phyloP scores from a whole-genome alignment of 2,888 invertebrate genomes.

The Megaustenia siamemsis region DNA sequence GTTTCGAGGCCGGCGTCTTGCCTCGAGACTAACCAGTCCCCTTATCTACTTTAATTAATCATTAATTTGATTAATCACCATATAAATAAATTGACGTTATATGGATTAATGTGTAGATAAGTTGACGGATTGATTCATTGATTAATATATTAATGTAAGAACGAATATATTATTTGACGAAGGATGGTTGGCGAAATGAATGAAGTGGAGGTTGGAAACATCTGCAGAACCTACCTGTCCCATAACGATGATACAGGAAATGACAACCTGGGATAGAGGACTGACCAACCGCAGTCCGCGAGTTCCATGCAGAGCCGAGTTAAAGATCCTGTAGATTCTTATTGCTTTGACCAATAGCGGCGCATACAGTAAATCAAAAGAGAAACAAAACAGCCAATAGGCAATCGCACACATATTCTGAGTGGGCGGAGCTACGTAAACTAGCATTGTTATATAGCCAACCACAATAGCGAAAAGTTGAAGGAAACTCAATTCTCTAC shows the following conservation, averaged over 20 bases:
- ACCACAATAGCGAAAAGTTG: conserved; percentile 66
- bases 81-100: no score
- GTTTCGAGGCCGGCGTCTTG: no score
- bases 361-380: conserved; percentile 61
- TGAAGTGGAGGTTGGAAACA: not conserved
- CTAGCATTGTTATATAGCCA: conserved; percentile 65
- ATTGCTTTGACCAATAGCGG: conserved; percentile 63
- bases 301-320: conserved; percentile 24
- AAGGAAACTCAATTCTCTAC: conserved; percentile 68
- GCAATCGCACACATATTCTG: conserved; percentile 49
- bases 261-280: conserved; percentile 46
- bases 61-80: no score
- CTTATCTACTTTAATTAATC: no score
- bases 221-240: conserved; percentile 39
- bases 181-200: not conserved
- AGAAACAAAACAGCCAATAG: conserved; percentile 58
- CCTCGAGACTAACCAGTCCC: no score
- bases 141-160: not conserved
- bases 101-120: not conserved
- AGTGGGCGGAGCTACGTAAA: conserved; percentile 63
- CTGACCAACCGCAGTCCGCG: conserved; percentile 54
- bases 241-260: conserved; percentile 42
- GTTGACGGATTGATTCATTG: not conserved
- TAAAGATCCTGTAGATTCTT: conserved; percentile 64
- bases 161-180: not conserved